Evolutionary conservation across 2,888 invertebrate species (phyloP).

Genomic region (Alitta virens): DNA sequence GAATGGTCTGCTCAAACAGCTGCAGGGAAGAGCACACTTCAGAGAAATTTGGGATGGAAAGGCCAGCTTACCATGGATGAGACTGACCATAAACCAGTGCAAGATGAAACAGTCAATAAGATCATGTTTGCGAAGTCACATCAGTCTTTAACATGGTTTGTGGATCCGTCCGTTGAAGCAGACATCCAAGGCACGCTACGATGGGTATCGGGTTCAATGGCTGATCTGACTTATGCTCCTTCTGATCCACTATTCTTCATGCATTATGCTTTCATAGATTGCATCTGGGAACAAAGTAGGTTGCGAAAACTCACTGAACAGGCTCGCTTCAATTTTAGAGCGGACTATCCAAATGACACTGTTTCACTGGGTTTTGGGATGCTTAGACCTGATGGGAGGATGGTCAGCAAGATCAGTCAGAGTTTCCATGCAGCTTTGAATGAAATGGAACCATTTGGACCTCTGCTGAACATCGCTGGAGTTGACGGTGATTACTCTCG

Average conservation of each 20-base stretch:
- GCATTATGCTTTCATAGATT: slow-evolving; percentile 51
- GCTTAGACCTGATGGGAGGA: neutral
- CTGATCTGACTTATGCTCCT: slow-evolving; percentile 44
- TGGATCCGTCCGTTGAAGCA: slow-evolving; percentile 37
- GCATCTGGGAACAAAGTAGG: slow-evolving; percentile 46
- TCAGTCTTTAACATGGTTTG: slow-evolving; percentile 11
- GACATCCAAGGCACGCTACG: slow-evolving; percentile 42
- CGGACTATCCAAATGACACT: slow-evolving; percentile 1
- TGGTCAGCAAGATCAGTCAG: neutral
- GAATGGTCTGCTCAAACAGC: too few relatives aligned
- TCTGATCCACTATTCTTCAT: slow-evolving; percentile 54
- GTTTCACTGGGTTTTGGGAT: neutral
- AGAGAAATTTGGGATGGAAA: too few relatives aligned
- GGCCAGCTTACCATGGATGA: too few relatives aligned
- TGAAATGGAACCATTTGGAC: slow-evolving; percentile 15
- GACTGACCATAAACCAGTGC: neutral
- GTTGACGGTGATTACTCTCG: slow-evolving; percentile 18
- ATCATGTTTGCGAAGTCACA: slow-evolving; percentile 9
- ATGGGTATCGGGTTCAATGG: slow-evolving; percentile 51
- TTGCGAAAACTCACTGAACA: neutral
- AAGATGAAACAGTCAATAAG: slow-evolving; percentile 9
- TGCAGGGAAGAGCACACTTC: too few relatives aligned
- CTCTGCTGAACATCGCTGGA: slow-evolving; percentile 7
- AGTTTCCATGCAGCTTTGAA: neutral
- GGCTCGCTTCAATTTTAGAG: neutral